phyloP scores from a whole-genome alignment of 2,888 invertebrate species.

The Exocentrus adspersus region DNA sequence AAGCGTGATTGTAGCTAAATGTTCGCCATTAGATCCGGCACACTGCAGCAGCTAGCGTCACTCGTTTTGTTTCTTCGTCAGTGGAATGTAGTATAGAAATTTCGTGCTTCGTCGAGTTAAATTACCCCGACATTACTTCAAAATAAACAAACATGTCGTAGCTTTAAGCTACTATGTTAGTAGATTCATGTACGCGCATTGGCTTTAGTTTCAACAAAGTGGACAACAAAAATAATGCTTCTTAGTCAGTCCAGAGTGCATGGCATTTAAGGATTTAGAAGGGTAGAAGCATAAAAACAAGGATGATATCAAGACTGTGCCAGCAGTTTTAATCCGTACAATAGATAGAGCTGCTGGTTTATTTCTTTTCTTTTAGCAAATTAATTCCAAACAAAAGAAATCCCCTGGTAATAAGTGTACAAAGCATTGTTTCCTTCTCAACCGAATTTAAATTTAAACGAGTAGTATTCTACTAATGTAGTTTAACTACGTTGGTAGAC shows the following conservation, averaged over 20 bases:
- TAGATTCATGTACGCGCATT: not conserved
- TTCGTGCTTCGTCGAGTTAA: conserved; percentile 3
- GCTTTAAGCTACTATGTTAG: not conserved
- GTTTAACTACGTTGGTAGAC: too few relatives aligned
- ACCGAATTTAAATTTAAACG: too few relatives aligned
- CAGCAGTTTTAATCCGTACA: conserved; percentile 17
- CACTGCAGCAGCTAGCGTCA: not conserved
- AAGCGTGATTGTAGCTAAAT: not conserved
- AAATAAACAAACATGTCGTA: conserved; percentile 3
- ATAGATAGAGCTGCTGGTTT: conserved; percentile 5
- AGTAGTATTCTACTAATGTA: too few relatives aligned
- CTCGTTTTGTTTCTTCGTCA: not conserved
- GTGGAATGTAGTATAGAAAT: not conserved
- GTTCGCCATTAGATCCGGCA: not conserved
- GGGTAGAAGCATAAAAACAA: not conserved
- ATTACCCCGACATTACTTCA: conserved; percentile 1
- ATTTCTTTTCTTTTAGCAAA: conserved; percentile 20
- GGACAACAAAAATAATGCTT: not conserved
- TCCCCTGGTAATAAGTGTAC: not conserved
- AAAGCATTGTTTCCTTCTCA: conserved; percentile 6
- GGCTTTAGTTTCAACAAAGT: not conserved
- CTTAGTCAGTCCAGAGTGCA: conserved; percentile 8
- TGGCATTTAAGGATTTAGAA: conserved; percentile 5
- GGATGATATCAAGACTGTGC: conserved; percentile 17
- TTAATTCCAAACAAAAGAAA: conserved; percentile 19